Evolutionary conservation across 2,888 invertebrate genomes (phyloP), one percentile per base, ranked within the genome.

Genomic region (Oscheius onirici): DNA sequence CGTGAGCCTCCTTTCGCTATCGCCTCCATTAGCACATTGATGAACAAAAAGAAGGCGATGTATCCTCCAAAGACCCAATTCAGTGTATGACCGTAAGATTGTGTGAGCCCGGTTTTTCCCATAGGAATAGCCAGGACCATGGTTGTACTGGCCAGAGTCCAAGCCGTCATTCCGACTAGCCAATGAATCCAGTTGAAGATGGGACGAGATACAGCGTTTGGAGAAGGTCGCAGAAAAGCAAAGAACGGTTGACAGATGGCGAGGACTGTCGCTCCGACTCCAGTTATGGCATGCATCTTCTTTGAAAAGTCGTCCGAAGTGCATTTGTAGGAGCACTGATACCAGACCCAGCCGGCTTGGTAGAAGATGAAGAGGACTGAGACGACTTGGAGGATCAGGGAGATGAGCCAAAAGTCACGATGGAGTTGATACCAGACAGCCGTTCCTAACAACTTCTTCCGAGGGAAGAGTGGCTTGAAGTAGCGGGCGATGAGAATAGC

Each of bases 351-450:
- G 43, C 78, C 77, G 20, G 81, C 78, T 55, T 82, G 82, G 60
- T 78, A 79, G 69, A 81, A 82, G 41, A 82, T 81, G 43, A 77
- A 72, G 11, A 82, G 17, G 17, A 82, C 78, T 13, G 77, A 77
- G 10, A 80, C 49, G 1, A 82, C 57, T 75, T 82, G 78, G n/a
- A 82, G 68, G 13, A 77, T 44, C 6, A 80, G 69, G 2, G 79
- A 76, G 13, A 75, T 43, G 15, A 82, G 71, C 72, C 73, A 76
- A 70, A 82, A 67, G 52, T 79, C 80, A 15, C 82, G 76, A 49
- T 82, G 82, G 13, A 82, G 73, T 76, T 82, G 82, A 58, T 79
- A 82, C 82, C 82, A 82, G 8, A 82, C 81, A 40, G 81, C 81
- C 10, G 80, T 79, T 40, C 82, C 82, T 3, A 78, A 69, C 13